Evolutionary conservation across 2,888 invertebrate species (phyloP).

Genomic region (Boloria euphrosyne): DNA sequence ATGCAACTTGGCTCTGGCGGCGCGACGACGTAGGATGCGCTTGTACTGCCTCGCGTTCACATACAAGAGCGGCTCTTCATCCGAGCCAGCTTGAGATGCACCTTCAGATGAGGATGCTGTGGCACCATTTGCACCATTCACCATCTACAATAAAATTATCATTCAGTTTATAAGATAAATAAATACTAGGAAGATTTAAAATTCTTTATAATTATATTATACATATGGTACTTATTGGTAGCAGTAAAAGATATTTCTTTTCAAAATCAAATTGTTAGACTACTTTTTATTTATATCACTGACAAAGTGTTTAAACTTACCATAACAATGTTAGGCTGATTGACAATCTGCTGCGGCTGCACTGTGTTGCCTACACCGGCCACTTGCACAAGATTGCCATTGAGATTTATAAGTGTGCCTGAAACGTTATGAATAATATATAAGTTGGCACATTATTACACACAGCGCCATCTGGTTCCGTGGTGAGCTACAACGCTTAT

Average conservation of each 20-base stretch:
- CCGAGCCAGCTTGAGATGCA: conserved; percentile 79
- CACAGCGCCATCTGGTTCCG: no score
- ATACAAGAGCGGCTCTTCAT: conserved; percentile 98
- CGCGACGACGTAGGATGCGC: conserved; percentile 95
- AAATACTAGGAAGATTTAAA: no score
- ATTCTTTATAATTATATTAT: no score
- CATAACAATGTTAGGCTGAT: conserved; percentile 89
- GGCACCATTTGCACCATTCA: conserved; percentile 55
- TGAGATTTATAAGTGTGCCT: conserved; percentile 85
- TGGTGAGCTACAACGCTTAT: no score
- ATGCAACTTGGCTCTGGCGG: conserved; percentile 97
- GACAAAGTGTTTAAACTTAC: no score
- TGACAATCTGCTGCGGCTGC: conserved; percentile 81
- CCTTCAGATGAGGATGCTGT: conserved; percentile 50
- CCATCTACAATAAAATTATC: conserved; percentile 57
- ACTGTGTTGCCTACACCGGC: conserved; percentile 71
- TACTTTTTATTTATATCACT: no score
- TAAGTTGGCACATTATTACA: no score
- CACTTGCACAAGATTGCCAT: conserved; percentile 89
- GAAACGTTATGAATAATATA: conserved; percentile 47
- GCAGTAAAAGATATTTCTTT: no score
- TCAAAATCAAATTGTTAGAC: no score
- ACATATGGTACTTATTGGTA: no score
- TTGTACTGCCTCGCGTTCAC: conserved; percentile 99
- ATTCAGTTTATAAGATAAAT: not conserved